Percentiles rank a stretch among this genome's conserved stretches.
Evolutionary conservation across 2,888 invertebrate species (phyloP).

Genomic region (Plusia festucae): DNA sequence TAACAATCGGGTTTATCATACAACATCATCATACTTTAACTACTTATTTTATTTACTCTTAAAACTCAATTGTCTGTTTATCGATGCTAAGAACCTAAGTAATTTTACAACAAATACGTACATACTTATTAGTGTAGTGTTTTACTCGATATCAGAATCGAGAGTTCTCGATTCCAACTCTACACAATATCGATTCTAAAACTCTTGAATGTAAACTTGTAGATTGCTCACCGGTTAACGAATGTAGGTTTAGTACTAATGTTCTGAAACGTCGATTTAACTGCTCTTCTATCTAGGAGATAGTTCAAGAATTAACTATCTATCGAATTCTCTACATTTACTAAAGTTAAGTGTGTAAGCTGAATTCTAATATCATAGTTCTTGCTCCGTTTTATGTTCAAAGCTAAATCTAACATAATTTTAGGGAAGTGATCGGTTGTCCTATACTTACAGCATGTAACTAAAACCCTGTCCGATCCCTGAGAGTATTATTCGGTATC

Average conservation of each 20-base stretch:
- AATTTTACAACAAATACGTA: too few species aligned
- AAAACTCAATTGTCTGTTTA: too few species aligned
- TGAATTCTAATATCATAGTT: neutral
- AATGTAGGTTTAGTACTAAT: conserved; percentile 8
- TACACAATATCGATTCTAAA: neutral
- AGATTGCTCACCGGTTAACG: conserved; percentile 7
- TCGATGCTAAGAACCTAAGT: too few species aligned
- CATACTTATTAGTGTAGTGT: too few species aligned
- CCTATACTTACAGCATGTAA: too few species aligned
- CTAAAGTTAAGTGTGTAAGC: neutral
- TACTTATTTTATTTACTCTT: too few species aligned
- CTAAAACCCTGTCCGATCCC: too few species aligned
- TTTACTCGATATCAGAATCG: neutral
- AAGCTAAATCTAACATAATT: too few species aligned
- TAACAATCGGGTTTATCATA: too few species aligned
- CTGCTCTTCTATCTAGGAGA: neutral
- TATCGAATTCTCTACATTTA: neutral
- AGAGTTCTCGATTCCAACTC: neutral
- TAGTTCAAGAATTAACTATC: conserved; percentile 1
- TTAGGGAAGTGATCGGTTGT: too few species aligned
- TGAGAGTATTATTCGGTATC: too few species aligned
- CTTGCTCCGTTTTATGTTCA: neutral
- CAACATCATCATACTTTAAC: too few species aligned
- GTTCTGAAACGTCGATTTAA: conserved; percentile 3
- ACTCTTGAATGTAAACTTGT: conserved; percentile 2